Conservation (phyloP, 2,888 invertebrate species). For the Steinernema hermaphroditum region DNA sequence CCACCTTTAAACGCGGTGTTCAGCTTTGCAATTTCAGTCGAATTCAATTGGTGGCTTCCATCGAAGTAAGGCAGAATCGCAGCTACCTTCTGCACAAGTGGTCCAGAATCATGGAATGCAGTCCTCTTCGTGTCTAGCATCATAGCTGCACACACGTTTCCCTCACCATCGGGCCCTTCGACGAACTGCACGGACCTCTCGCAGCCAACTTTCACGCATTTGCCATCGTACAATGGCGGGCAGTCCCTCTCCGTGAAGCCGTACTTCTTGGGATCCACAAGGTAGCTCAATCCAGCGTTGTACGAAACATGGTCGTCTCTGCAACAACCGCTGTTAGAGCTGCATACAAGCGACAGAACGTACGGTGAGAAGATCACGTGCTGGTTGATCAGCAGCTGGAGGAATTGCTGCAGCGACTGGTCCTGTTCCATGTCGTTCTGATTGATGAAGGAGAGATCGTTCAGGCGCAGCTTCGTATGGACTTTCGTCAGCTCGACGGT, state of each 20-base stretch:
- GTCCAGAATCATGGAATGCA: neutral
- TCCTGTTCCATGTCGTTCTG: neutral
- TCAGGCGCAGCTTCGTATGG: neutral
- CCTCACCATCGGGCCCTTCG: neutral
- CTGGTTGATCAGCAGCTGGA: constrained; percentile 4
- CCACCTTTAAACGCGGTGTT: neutral
- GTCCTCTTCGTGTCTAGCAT: neutral
- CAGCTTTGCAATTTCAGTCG: neutral
- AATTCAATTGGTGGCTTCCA: neutral
- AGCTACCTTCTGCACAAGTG: neutral
- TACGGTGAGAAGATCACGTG: neutral
- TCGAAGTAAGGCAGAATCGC: neutral
- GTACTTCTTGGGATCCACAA: neutral
- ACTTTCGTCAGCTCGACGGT: neutral
- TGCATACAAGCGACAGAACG: neutral
- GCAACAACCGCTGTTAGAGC: neutral
- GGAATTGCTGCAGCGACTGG: neutral
- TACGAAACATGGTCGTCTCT: neutral
- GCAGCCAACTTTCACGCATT: neutral
- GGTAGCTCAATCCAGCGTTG: neutral
- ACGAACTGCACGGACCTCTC: neutral
- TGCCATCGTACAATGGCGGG: neutral
- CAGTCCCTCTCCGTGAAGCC: neutral
- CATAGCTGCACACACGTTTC: neutral
- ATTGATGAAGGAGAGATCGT: neutral